These are phyloP conservation scores for Pseudoatta argentina DNA, from an alignment of 1,140 invertebrate species.

Conservation along the genomic window DNA sequence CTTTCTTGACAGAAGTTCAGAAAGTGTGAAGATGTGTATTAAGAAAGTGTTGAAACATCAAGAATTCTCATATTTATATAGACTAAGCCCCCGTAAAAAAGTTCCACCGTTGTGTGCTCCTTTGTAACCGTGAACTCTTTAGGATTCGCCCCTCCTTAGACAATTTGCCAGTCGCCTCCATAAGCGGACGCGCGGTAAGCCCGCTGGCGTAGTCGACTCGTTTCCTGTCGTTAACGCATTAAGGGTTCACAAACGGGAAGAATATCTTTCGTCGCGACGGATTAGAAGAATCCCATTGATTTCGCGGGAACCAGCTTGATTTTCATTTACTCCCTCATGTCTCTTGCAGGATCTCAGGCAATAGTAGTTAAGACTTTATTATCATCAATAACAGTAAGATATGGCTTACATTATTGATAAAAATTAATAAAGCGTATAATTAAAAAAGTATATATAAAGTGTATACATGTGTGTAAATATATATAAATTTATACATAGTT, in stretches of 20 bases:
- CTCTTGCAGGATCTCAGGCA: neutral
- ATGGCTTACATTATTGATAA: neutral
- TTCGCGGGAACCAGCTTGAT: slow-evolving; percentile 41
- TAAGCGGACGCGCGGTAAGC: slow-evolving; percentile 69
- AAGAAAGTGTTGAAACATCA: slow-evolving; percentile 22
- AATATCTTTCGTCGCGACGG: slow-evolving; percentile 60
- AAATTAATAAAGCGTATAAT: neutral
- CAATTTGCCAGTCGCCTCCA: slow-evolving; percentile 74
- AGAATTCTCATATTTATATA: slow-evolving; percentile 62
- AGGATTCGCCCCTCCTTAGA: slow-evolving; percentile 74
- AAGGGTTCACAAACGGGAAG: slow-evolving; percentile 62
- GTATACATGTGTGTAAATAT: neutral
- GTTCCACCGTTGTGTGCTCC: slow-evolving; percentile 59
- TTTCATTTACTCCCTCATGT: neutral
- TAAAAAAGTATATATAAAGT: neutral
- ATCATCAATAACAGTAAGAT: neutral
- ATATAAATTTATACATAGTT: neutral
- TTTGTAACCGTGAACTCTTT: slow-evolving; percentile 74
- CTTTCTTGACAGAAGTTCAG: neutral
- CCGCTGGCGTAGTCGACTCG: slow-evolving; percentile 71
- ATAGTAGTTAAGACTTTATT: slow-evolving; percentile 1
- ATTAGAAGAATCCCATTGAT: slow-evolving; percentile 55
- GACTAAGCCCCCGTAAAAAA: slow-evolving; percentile 64
- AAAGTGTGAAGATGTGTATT: neutral
- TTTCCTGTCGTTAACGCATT: slow-evolving; percentile 76